A percentile compares a stretch with the other conserved stretches of the same genome.
phyloP scores from a whole-genome alignment of 1,140 invertebrate species.

The Trichonephila clavipes region DNA sequence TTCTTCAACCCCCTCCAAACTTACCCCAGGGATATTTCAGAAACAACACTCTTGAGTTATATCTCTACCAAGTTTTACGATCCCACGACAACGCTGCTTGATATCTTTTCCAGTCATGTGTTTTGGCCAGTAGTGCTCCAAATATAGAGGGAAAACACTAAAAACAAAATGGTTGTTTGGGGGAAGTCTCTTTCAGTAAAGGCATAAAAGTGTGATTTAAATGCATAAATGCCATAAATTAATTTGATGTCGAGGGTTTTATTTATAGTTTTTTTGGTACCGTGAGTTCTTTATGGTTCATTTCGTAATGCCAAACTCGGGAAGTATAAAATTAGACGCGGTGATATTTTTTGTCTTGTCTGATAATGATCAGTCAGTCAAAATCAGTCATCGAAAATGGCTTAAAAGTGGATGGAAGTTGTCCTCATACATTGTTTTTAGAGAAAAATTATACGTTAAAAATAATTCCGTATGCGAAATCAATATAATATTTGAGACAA shows the following conservation, averaged over 20 bases:
- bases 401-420: not conserved
- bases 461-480: too few species aligned
- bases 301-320: not conserved
- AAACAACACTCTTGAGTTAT: not conserved
- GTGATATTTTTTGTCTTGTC: not conserved
- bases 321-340: not conserved
- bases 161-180: conserved; percentile 1
- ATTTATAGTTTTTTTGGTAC: not conserved
- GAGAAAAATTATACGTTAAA: too few species aligned
- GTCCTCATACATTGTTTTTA: too few species aligned
- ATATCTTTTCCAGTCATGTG: conserved; percentile 14
- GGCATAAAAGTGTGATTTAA: conserved; percentile 32
- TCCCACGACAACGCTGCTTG: not conserved
- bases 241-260: not conserved
- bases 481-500: too few species aligned
- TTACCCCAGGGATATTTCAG: not conserved
- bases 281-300: not conserved
- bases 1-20: not conserved
- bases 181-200: not conserved
- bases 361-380: not conserved
- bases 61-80: not conserved
- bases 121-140: not conserved
- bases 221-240: conserved; percentile 37
- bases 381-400: not conserved
- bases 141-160: not conserved